Evolutionary conservation across 2,888 invertebrate species (phyloP).

Genomic region (Standfussiana lucernea): DNA sequence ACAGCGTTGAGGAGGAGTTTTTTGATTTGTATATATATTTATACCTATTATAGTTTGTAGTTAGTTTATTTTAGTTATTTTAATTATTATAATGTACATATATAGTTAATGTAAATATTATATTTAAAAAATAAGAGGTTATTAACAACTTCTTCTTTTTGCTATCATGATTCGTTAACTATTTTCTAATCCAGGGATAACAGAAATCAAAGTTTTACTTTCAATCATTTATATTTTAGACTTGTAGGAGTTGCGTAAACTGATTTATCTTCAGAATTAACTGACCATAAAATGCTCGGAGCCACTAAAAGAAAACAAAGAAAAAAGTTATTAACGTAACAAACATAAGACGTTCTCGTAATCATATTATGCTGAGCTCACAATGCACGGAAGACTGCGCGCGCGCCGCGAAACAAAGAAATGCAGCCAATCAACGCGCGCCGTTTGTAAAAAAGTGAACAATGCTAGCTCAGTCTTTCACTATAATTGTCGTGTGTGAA

Average conservation of each 20-base stretch:
- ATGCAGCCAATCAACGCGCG: conserved; percentile 69
- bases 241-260: conserved; percentile 45
- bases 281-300: conserved; percentile 65
- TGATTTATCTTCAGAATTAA: conserved; percentile 51
- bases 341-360: conserved; percentile 67
- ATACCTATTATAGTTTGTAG: too few species aligned
- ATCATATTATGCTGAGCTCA: conserved; percentile 69
- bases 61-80: too few species aligned
- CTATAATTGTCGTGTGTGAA: conserved; percentile 82
- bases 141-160: too few species aligned
- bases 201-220: neutral
- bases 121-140: too few species aligned
- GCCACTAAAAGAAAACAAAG: conserved; percentile 55
- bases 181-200: neutral
- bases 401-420: conserved; percentile 69
- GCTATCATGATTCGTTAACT: neutral
- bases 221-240: conserved; percentile 12
- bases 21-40: too few species aligned
- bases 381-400: conserved; percentile 85
- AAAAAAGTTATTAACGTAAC: conserved; percentile 64
- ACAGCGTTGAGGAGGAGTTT: too few species aligned
- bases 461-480: conserved; percentile 83
- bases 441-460: conserved; percentile 77
- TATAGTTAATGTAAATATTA: too few species aligned
- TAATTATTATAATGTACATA: too few species aligned